Evolutionary conservation across 2,113 vertebrate genomes (phyloP).

Genomic region (Serilophus lunatus): DNA sequence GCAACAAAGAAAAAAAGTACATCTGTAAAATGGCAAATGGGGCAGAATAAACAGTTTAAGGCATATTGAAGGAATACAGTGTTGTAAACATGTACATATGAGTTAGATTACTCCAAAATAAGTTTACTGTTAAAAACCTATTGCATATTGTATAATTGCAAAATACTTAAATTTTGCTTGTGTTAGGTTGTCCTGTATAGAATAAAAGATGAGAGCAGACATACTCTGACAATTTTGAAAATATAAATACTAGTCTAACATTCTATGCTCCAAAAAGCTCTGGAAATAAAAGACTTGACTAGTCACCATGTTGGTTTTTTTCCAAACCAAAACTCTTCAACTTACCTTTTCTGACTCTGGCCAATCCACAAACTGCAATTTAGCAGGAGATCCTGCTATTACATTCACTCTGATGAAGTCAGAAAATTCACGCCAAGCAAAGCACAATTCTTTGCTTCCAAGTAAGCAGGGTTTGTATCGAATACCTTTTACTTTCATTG

Average conservation of each 20-base stretch:
- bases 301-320: neutral
- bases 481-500: conserved; percentile 77
- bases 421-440: conserved; percentile 80
- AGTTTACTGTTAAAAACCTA: neutral
- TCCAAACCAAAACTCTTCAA: neutral
- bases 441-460: conserved; percentile 82
- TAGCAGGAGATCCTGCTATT: conserved; percentile 79
- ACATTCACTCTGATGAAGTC: conserved; percentile 76
- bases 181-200: neutral
- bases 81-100: neutral
- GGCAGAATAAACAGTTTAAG: neutral
- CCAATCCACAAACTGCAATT: conserved; percentile 77
- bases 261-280: neutral
- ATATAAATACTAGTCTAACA: neutral
- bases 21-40: neutral
- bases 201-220: neutral
- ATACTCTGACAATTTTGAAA: neutral
- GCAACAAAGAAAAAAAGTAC: neutral
- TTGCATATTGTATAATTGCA: neutral
- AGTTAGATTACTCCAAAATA: neutral
- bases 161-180: neutral
- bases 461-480: conserved; percentile 74
- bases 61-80: neutral
- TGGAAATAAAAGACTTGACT: neutral
- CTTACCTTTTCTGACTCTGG: conserved; percentile 75